Percentiles rank a stretch among this genome's conserved stretches.
Evolutionary conservation across 1,140 invertebrate species (phyloP).

Genomic region (Atta texana): DNA sequence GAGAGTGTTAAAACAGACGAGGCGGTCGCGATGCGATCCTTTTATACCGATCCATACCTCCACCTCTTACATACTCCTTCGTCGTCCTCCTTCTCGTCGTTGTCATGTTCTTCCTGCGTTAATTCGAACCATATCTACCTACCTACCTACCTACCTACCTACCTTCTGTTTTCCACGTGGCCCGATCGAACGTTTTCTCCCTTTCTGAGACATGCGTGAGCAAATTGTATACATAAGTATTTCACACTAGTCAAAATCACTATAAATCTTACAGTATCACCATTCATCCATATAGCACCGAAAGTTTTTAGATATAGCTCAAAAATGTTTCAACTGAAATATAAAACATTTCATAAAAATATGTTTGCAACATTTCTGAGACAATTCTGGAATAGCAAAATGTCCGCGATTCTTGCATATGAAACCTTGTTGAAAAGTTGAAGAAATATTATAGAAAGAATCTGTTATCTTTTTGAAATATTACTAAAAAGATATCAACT

Average conservation of each 20-base stretch:
- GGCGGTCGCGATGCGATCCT: slow-evolving; percentile 78
- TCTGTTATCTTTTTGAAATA: no score
- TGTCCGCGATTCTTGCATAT: no score
- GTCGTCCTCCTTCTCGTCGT: slow-evolving; percentile 75
- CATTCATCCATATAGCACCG: background rate
- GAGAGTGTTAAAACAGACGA: slow-evolving; percentile 85
- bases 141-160: slow-evolving; percentile 44
- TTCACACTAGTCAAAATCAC: background rate
- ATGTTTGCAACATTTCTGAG: no score
- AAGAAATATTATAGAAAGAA: no score
- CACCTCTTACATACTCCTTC: slow-evolving; percentile 80
- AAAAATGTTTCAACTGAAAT: no score
- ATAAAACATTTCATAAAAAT: no score
- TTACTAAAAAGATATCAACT: no score
- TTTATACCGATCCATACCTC: slow-evolving; percentile 82
- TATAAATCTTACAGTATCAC: background rate
- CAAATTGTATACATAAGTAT: background rate
- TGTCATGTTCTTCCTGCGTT: slow-evolving; percentile 39
- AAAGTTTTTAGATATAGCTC: no score
- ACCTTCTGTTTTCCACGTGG: slow-evolving; percentile 71
- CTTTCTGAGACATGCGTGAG: slow-evolving; percentile 55
- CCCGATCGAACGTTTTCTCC: slow-evolving; percentile 68
- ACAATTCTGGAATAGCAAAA: no score
- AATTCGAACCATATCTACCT: slow-evolving; percentile 41
- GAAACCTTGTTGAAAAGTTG: no score